Base-by-base conservation (phyloP, 2,113 vertebrate species). In the Thinocorus orbignyianus region DNA sequence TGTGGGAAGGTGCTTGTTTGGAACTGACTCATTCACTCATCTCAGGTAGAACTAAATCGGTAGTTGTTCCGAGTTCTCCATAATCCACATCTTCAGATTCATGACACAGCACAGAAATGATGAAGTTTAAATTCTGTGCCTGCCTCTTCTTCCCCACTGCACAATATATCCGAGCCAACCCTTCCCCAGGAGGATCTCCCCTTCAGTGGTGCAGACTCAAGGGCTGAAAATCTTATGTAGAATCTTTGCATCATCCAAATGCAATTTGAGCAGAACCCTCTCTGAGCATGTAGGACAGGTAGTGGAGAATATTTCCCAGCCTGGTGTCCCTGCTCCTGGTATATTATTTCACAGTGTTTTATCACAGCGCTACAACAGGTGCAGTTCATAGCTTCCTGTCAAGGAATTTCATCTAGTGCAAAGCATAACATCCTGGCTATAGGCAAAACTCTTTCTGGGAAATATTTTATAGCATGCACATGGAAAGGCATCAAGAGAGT, bases 401-500 rank as follows among this genome's bases (percentile, higher is more conserved):
- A 74, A 88, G 80, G 54, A 96, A 81, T 84, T 91, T 55, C 72
- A 64, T 39, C 68, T 69, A 37, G 13, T 37, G 10, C n/a, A 81
- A 92, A 76, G 19, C 58, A 46, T 20, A 73, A 88, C 5, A 23
- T 42, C 82, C 49, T 70, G 72, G 51, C 76, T 88, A 62, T 28
- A 64, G 25, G 42, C 25, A 74, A 51, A 94, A 82, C 41, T 24
- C 44, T 71, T 94, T 66, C 72, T 66, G 69, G n/a, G 64, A 55
- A 81, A 62, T 77, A 83, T 92, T 93, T 88, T 44, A 66, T 30
- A 78, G 55, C 55, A 39, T 13, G 33, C 58, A 91, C 42, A 26
- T 22, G 39, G 30, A 93, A 86, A 92, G 49, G 60, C 86, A 74
- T 83, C 54, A 70, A 66, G 51, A 95, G 72, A 95, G 91, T 83